Conservation (phyloP, 2,888 invertebrate genomes). For the Lysandra bellargus region DNA sequence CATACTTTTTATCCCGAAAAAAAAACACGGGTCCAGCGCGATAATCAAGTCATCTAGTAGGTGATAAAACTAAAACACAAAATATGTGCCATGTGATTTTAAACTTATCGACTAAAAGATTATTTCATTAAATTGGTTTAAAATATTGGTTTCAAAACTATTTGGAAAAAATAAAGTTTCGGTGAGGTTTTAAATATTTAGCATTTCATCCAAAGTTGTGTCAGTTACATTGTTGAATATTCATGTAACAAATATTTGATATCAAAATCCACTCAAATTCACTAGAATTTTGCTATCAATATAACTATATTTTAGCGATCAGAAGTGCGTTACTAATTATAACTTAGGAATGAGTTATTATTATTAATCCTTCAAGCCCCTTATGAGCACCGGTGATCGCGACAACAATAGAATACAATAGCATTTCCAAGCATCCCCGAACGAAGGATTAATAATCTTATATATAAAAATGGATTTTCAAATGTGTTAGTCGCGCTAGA, state of each 20-base stretch:
- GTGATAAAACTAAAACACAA: no score
- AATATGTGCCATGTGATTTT: neutral
- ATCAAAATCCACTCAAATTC: neutral
- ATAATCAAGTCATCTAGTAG: no score
- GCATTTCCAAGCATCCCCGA: no score
- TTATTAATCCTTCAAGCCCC: no score
- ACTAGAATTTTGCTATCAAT: neutral
- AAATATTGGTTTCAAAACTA: neutral
- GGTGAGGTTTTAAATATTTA: constrained; percentile 8
- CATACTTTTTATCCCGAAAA: no score
- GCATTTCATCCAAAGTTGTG: constrained; percentile 12
- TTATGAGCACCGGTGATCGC: no score
- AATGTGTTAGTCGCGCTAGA: no score
- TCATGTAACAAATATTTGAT: constrained; percentile 27
- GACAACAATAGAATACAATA: no score
- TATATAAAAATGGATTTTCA: no score
- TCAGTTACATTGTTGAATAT: constrained; percentile 19
- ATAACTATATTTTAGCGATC: neutral
- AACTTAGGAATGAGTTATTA: no score
- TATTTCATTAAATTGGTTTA: neutral
- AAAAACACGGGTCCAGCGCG: no score
- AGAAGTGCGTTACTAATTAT: neutral
- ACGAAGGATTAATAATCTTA: no score
- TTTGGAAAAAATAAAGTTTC: neutral
- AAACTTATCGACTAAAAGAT: neutral